Evolutionary conservation across 2,113 vertebrate genomes (phyloP), one percentile per base, ranked within the genome.

Genomic region (Tichodroma muraria): DNA sequence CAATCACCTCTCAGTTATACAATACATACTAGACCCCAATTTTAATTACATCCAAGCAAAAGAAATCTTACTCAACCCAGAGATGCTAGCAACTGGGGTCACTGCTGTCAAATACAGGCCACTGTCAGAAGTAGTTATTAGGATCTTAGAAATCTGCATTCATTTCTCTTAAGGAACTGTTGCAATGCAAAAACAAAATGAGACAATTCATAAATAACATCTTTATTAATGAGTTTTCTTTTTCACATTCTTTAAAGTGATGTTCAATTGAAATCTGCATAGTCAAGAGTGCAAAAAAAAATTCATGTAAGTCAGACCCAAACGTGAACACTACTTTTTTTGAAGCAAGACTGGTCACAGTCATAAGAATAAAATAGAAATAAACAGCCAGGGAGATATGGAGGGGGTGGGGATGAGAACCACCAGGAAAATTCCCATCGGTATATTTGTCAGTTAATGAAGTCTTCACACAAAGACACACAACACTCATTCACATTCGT

Each of bases 201-300:
- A 97, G 77, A 94, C 80, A 18, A 54, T 70, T 72, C 37, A 90
- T 90, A 95, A 96, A 94, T 80, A 94, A 83, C 52, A 93, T 76
- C 60, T 84, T 96, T 96, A 96, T 92, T 93, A 72, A 95, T 30
- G 37, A 80, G n/a, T 65, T 94, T 83, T 92, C 65, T 86, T 92
- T 88, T 87, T 90, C 92, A 97, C 87, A 85, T 91, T 94, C 88
- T 83, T 91, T 93, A 47, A 90, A 89, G 76, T 86, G 65, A 88
- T 92, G 86, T 56, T 91, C 37, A 80, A 90, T 91, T 85, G 78
- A 94, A 93, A 81, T 70, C 90, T 94, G 94, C 94, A 94, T 94
- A 97, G 94, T 94, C 69, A 75, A 94, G 72, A 93, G 85, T 95
- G 76, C 6, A 68, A 65, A 80, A 72, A 70, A 73, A 75, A 65